A percentile compares a stretch with the other conserved stretches of the same genome.
Conservation (phyloP, 1,140 invertebrate genomes). For the Lepidostoma basale region DNA sequence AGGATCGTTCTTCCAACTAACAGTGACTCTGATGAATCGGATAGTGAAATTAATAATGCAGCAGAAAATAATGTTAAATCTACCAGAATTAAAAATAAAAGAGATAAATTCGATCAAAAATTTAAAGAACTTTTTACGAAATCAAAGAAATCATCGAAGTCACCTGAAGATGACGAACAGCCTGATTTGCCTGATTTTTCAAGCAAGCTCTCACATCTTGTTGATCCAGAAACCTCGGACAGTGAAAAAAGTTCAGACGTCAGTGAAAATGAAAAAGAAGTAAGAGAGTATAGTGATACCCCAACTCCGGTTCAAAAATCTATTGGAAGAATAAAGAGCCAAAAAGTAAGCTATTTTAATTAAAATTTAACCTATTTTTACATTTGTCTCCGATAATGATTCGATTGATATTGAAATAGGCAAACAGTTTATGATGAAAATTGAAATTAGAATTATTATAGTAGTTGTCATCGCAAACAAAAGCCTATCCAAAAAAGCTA, state of each 20-base stretch:
- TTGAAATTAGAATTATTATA: too few species aligned
- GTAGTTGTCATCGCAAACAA: too few species aligned
- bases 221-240: slow-evolving; percentile 40
- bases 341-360: background rate
- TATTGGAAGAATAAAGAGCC: background rate
- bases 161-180: slow-evolving; percentile 2
- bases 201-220: slow-evolving; percentile 15
- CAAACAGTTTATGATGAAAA: too few species aligned
- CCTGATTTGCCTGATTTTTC: background rate
- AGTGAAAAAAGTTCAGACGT: slow-evolving; percentile 8
- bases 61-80: slow-evolving; percentile 21
- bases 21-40: slow-evolving; percentile 4
- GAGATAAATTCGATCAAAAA: slow-evolving; percentile 29
- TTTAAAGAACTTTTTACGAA: slow-evolving; percentile 34
- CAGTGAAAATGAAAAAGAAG: background rate
- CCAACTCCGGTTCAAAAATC: background rate
- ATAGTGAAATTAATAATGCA: background rate
- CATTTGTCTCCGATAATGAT: too few species aligned
- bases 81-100: slow-evolving; percentile 34
- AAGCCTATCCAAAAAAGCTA: too few species aligned
- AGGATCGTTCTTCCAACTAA: background rate
- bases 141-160: background rate
- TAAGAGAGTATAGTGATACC: background rate
- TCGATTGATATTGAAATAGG: too few species aligned
- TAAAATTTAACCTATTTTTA: too few species aligned